Evolutionary conservation across 1,140 invertebrate genomes (phyloP).

Genomic region (Pogonognathellus flavescens): DNA sequence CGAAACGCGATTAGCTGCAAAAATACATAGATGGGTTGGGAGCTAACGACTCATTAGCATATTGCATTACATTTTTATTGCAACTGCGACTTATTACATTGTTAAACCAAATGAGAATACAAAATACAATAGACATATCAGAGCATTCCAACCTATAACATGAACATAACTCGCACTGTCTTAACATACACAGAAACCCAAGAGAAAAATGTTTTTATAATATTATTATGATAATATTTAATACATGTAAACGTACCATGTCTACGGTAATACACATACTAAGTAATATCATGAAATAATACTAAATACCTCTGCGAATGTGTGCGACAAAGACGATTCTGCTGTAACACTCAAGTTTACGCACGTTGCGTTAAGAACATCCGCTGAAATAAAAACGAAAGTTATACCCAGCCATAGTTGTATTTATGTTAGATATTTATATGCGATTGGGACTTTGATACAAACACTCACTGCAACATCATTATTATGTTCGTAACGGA

Average conservation of each 20-base stretch:
- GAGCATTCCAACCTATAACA: no score
- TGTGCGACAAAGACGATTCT: no score
- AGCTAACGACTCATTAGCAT: not conserved
- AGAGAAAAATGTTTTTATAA: not conserved
- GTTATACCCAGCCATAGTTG: not conserved
- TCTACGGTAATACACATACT: no score
- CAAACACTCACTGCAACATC: not conserved
- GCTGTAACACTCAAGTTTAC: not conserved
- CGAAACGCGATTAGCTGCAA: not conserved
- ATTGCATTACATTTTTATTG: conserved; percentile 22
- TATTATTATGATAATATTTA: not conserved
- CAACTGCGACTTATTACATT: not conserved
- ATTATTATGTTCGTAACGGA: no score
- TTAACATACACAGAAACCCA: not conserved
- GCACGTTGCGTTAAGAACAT: conserved; percentile 44
- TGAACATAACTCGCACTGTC: no score
- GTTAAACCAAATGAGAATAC: not conserved
- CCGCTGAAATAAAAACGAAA: conserved; percentile 47
- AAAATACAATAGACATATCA: not conserved
- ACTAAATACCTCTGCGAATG: no score
- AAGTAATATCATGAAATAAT: no score
- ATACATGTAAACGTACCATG: no score
- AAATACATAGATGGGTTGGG: not conserved
- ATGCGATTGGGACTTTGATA: not conserved
- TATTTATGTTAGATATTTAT: not conserved